These are phyloP conservation scores for Eudyptes chrysolophus DNA, from an alignment of 2,113 vertebrate genomes.

Conservation along the genomic window DNA sequence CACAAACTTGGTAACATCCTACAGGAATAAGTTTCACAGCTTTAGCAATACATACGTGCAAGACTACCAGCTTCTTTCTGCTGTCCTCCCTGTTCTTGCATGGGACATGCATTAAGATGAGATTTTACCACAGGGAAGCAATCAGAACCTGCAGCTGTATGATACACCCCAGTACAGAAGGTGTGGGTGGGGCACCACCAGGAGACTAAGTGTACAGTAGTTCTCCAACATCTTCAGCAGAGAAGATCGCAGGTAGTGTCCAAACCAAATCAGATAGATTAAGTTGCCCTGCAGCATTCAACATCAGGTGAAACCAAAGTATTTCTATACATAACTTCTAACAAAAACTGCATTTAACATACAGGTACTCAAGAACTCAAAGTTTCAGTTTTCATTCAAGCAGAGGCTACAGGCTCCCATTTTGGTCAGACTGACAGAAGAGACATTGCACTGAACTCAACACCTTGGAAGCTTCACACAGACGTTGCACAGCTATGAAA, in stretches of 20 bases:
- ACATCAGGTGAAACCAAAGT: not conserved
- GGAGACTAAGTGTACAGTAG: not conserved
- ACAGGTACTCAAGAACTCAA: not conserved
- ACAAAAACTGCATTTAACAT: not conserved
- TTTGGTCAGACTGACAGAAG: not conserved
- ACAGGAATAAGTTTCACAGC: not conserved
- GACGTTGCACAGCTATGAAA: not conserved
- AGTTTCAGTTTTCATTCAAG: not conserved
- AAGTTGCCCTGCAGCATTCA: not conserved
- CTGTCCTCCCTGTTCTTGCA: not conserved
- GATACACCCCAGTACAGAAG: not conserved
- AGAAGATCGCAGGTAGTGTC: not conserved
- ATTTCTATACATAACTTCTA: not conserved
- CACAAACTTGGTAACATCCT: not conserved
- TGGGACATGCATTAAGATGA: not conserved
- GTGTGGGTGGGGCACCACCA: rapidly evolving
- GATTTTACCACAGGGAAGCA: not conserved
- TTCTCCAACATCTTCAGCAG: not conserved
- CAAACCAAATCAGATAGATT: not conserved
- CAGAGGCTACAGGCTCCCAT: not conserved
- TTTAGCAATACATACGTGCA: rapidly evolving
- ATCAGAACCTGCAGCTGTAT: not conserved
- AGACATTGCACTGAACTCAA: not conserved
- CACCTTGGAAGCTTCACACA: not conserved
- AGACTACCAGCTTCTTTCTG: not conserved